These are phyloP conservation scores for Limnephilus marmoratus DNA, from an alignment of 2,888 invertebrate genomes.

Conservation along the genomic window DNA sequence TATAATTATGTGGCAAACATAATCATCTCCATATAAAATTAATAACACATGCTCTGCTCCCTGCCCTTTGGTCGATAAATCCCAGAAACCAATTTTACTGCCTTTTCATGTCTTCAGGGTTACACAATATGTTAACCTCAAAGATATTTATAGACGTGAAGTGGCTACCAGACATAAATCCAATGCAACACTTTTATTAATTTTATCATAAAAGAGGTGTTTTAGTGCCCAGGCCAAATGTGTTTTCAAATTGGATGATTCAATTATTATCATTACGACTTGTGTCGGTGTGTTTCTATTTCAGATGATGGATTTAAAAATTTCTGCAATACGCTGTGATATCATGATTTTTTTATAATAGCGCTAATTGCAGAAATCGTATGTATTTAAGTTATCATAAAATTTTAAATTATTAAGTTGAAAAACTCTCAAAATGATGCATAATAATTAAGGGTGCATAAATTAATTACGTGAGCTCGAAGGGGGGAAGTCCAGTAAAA, in stretches of 20 bases:
- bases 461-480: too few species aligned
- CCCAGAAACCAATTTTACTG: not conserved
- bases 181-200: conserved; percentile 22
- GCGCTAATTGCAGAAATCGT: too few species aligned
- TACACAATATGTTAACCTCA: conserved; percentile 4
- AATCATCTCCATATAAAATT: too few species aligned
- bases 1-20: too few species aligned
- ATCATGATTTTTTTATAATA: too few species aligned
- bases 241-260: not conserved
- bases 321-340: too few species aligned
- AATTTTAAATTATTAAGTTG: too few species aligned
- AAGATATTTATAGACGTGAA: conserved; percentile 33
- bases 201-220: conserved; percentile 33
- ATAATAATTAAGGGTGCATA: too few species aligned
- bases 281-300: not conserved
- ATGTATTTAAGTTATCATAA: too few species aligned
- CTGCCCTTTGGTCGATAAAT: not conserved
- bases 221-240: not conserved
- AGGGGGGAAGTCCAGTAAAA: too few species aligned
- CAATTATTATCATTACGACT: not conserved
- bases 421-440: too few species aligned
- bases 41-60: not conserved
- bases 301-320: too few species aligned
- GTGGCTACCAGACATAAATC: not conserved
- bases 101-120: conserved; percentile 10